Evolutionary conservation across 1,140 invertebrate species (phyloP).

Genomic region (Drosophila orena): DNA sequence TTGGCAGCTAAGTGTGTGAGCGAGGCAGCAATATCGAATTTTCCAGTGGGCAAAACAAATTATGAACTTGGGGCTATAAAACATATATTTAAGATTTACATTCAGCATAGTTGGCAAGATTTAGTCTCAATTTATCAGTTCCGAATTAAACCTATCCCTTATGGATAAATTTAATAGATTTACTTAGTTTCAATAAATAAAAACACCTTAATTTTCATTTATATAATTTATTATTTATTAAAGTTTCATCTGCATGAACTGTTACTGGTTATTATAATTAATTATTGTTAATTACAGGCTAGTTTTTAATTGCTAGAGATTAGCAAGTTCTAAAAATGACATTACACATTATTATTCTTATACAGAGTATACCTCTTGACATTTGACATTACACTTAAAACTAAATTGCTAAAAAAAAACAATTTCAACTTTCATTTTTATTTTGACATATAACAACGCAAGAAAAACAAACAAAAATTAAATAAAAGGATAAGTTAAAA

Average conservation of each 20-base stretch:
- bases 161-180: not conserved
- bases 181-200: no score
- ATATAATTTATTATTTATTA: slow-evolving; percentile 48
- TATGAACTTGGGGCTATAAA: no score
- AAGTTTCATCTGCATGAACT: slow-evolving; percentile 32
- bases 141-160: no score
- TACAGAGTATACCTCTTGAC: slow-evolving; percentile 34
- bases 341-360: slow-evolving; percentile 62
- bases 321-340: slow-evolving; percentile 57
- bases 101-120: no score
- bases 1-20: not conserved
- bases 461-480: slow-evolving; percentile 8
- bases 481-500: slow-evolving; percentile 49
- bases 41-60: no score
- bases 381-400: slow-evolving; percentile 30
- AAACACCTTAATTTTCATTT: not conserved
- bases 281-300: slow-evolving; percentile 71
- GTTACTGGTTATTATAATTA: slow-evolving; percentile 52
- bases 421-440: not conserved
- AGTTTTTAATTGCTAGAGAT: slow-evolving; percentile 59
- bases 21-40: not conserved
- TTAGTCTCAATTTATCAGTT: no score
- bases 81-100: no score
- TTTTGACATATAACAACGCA: slow-evolving; percentile 37
- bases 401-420: slow-evolving; percentile 19